Evolutionary conservation across 2,888 invertebrate species (phyloP).

Genomic region (Xanthorhoe designata): DNA sequence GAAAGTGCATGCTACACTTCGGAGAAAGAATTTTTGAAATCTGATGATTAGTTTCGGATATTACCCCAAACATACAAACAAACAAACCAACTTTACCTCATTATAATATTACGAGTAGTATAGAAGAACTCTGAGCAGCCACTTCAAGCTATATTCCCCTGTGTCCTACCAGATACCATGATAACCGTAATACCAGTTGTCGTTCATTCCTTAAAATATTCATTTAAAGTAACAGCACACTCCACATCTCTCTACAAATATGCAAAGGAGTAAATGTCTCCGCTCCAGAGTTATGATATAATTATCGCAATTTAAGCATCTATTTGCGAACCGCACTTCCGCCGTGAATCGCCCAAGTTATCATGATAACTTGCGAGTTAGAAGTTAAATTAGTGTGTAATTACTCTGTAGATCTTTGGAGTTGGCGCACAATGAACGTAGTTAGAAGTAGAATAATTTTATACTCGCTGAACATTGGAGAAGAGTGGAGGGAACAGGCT

Average conservation of each 20-base stretch:
- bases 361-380: constrained; percentile 21
- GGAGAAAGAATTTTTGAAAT: too few relatives aligned
- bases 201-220: neutral
- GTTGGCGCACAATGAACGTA: constrained; percentile 5
- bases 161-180: neutral
- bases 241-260: constrained; percentile 14
- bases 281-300: constrained; percentile 33
- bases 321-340: constrained; percentile 31
- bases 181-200: neutral
- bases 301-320: constrained; percentile 37
- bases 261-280: constrained; percentile 32
- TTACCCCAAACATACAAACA: too few relatives aligned
- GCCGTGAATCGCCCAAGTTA: constrained; percentile 24
- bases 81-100: too few relatives aligned
- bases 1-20: too few relatives aligned
- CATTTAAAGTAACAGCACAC: constrained; percentile 14
- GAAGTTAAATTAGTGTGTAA: constrained; percentile 28
- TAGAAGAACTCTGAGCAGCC: too few relatives aligned
- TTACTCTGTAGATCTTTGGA: constrained; percentile 24
- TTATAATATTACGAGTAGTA: too few relatives aligned
- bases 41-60: too few relatives aligned
- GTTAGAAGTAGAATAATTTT: constrained; percentile 3
- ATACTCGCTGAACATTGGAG: neutral
- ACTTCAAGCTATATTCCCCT: too few relatives aligned
- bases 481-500: neutral